Conservation (phyloP, 2,888 invertebrate species). For the Caenorhabditis panamensis region DNA sequence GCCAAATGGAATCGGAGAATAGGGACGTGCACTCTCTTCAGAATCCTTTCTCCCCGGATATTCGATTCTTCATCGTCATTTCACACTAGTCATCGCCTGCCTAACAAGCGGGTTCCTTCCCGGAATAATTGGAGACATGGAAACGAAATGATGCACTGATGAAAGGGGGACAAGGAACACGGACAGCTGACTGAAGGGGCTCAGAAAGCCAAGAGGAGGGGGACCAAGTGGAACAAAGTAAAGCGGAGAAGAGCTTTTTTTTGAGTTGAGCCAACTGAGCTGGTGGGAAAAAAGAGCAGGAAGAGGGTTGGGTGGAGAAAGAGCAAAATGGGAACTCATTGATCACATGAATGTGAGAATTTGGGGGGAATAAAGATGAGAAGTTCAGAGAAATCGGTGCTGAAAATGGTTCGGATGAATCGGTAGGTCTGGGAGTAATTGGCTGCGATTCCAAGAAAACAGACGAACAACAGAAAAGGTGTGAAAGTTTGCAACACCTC, state of each 20-base stretch:
- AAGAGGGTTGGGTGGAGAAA: background rate
- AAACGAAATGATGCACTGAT: slow-evolving; percentile 1
- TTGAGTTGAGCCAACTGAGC: slow-evolving; percentile 24
- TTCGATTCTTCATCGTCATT: background rate
- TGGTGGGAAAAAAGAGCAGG: background rate
- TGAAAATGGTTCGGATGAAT: too few species aligned
- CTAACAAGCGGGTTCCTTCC: too few species aligned
- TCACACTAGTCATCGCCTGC: too few species aligned
- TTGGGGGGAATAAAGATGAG: background rate
- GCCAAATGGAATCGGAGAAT: background rate
- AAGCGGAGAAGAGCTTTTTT: slow-evolving; percentile 16
- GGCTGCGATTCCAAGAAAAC: too few species aligned
- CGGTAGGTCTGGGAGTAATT: too few species aligned
- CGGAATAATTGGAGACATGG: background rate
- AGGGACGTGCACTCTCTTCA: background rate
- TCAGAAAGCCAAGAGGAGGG: too few species aligned
- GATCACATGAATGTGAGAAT: background rate
- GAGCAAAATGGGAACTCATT: background rate
- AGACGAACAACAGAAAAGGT: too few species aligned
- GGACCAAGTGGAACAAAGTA: background rate
- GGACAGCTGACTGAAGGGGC: slow-evolving; percentile 46
- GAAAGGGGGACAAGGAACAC: slow-evolving; percentile 7
- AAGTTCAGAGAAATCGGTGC: too few species aligned
- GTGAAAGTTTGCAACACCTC: too few species aligned
- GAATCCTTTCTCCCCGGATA: background rate